Percentiles rank a stretch among this genome's conserved stretches.
Evolutionary conservation across 1,140 invertebrate genomes (phyloP).

Genomic region (Portunus trituberculatus): DNA sequence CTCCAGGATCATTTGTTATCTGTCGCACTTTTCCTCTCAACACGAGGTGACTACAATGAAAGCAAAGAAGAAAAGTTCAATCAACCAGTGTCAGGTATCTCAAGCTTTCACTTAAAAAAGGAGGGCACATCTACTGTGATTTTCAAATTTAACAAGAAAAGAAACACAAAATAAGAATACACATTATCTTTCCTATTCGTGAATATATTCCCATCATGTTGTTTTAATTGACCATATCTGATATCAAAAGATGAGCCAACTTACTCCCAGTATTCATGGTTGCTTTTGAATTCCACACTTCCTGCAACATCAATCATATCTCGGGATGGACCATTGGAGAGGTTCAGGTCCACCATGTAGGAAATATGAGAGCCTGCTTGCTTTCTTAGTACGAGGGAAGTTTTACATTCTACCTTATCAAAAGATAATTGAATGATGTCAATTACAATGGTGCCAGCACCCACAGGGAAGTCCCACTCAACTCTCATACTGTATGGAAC

Average conservation of each 20-base stretch:
- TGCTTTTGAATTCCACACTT: constrained; percentile 67
- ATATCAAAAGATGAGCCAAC: constrained; percentile 2
- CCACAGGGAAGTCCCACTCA: constrained; percentile 58
- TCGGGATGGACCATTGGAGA: constrained; percentile 57
- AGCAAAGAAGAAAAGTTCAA: neutral
- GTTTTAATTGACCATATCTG: neutral
- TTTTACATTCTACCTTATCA: constrained; percentile 45
- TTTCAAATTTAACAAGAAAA: neutral
- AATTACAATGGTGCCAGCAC: constrained; percentile 58
- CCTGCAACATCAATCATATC: constrained; percentile 68
- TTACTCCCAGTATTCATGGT: constrained; percentile 72
- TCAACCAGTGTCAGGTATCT: neutral
- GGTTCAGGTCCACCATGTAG: constrained; percentile 63
- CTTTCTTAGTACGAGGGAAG: constrained; percentile 33
- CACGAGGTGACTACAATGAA: constrained; percentile 58
- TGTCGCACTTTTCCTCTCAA: constrained; percentile 68
- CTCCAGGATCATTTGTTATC: constrained; percentile 68
- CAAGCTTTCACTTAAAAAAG: no score
- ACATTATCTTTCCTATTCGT: no score
- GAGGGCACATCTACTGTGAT: neutral
- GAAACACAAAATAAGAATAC: neutral
- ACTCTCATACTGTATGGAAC: constrained; percentile 57
- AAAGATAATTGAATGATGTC: constrained; percentile 41
- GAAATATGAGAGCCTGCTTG: constrained; percentile 40
- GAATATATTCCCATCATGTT: neutral